Percentiles rank a stretch among this genome's conserved stretches.
These are phyloP conservation scores for Standfussiana lucernea DNA, from an alignment of 2,888 invertebrate species.

Conservation along the genomic window DNA sequence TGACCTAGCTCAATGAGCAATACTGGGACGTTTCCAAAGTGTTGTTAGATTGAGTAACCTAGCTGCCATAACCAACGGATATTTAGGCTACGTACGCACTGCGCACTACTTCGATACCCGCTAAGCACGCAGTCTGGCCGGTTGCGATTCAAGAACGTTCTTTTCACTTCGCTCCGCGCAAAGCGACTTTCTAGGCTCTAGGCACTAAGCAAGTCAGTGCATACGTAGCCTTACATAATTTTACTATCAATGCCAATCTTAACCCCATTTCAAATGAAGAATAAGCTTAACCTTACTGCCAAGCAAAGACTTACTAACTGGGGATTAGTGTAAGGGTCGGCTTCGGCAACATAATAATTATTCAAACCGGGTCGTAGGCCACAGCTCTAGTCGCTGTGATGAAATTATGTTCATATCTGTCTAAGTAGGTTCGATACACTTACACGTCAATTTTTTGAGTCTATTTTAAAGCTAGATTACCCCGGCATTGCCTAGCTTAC, in stretches of 20 bases:
- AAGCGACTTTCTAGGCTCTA: not conserved
- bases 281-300: not conserved
- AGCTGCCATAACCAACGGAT: not conserved
- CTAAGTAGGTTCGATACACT: not conserved
- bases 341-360: not conserved
- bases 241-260: not conserved
- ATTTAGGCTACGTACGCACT: not conserved
- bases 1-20: conserved; percentile 17
- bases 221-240: not conserved
- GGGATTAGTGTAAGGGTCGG: not conserved
- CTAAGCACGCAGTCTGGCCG: not conserved
- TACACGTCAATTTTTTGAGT: not conserved
- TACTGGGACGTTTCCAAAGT: not conserved
- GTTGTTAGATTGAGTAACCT: not conserved
- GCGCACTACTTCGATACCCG: not conserved
- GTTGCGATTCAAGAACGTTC: not conserved
- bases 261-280: not conserved
- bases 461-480: not conserved
- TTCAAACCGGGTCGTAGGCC: not conserved
- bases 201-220: not conserved
- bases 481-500: not conserved
- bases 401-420: not conserved
- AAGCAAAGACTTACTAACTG: not conserved
- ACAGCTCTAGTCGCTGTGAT: not conserved
- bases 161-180: not conserved